Evolutionary conservation across 2,888 invertebrate species (phyloP).

Genomic region (Cephalotes varians): DNA sequence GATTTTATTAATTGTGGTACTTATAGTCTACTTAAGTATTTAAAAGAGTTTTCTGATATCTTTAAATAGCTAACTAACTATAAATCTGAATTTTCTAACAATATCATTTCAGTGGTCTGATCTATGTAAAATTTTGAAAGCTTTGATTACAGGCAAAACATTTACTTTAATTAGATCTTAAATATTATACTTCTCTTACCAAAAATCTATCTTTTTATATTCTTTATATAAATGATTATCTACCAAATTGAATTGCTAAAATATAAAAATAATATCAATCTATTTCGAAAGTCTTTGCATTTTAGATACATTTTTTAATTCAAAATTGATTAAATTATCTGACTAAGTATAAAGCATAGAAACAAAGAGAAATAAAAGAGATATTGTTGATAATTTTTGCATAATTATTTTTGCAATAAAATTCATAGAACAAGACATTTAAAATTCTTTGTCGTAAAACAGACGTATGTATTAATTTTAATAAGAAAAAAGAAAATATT

Average conservation of each 20-base stretch:
- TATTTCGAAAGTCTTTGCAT: neutral
- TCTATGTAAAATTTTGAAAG: neutral
- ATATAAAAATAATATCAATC: slow-evolving; percentile 13
- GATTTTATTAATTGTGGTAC: neutral
- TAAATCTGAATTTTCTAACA: slow-evolving; percentile 10
- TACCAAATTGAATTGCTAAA: slow-evolving; percentile 1
- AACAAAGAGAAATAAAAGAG: neutral
- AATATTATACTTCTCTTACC: slow-evolving; percentile 13
- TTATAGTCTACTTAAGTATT: neutral
- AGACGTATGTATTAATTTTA: too few species aligned
- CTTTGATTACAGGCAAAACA: neutral
- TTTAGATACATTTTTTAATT: neutral
- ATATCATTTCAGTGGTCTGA: neutral
- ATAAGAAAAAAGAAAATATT: too few species aligned
- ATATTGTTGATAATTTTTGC: neutral
- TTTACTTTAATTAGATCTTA: neutral
- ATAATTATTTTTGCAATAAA: neutral
- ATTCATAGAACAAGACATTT: neutral
- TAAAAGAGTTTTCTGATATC: too few species aligned
- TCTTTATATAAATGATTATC: neutral
- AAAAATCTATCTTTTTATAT: neutral
- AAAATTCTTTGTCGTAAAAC: too few species aligned
- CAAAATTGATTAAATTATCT: neutral
- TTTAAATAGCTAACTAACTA: slow-evolving; percentile 1
- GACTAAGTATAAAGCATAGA: neutral